Evolutionary conservation across 2,113 vertebrate genomes (phyloP).

Genomic region (Nibea albiflora): DNA sequence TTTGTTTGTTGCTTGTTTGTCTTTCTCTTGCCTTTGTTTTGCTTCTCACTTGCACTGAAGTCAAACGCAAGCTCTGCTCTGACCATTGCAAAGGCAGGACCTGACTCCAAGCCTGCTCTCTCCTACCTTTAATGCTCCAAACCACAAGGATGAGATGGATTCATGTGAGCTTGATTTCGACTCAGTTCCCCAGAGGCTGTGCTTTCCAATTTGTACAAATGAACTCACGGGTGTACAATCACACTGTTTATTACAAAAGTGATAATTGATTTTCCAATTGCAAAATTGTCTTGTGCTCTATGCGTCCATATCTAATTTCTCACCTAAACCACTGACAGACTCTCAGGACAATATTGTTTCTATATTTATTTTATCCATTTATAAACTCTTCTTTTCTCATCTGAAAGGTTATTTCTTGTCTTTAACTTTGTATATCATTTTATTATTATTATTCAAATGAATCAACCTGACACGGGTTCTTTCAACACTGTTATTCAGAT

Average conservation of each 20-base stretch:
- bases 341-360: slow-evolving; percentile 6
- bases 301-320: slow-evolving; percentile 25
- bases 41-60: slow-evolving; percentile 48
- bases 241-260: slow-evolving; percentile 28
- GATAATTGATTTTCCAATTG: slow-evolving; percentile 60
- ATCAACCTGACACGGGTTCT: slow-evolving; percentile 15
- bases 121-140: slow-evolving; percentile 14
- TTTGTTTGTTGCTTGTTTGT: slow-evolving; percentile 57
- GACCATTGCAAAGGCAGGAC: slow-evolving; percentile 31
- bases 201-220: slow-evolving; percentile 23
- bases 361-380: slow-evolving; percentile 10
- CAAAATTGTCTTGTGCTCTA: slow-evolving; percentile 9
- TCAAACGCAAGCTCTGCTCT: slow-evolving; percentile 18
- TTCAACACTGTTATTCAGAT: slow-evolving; percentile 5
- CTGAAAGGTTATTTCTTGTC: not conserved
- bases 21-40: slow-evolving; percentile 51
- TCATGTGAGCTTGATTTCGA: slow-evolving; percentile 4
- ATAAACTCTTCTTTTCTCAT: not conserved
- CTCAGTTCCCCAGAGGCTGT: slow-evolving; percentile 6
- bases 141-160: slow-evolving; percentile 10
- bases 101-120: slow-evolving; percentile 5
- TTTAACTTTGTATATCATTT: not conserved
- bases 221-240: slow-evolving; percentile 23
- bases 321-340: slow-evolving; percentile 15
- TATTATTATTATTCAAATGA: not conserved